Percentiles rank a stretch among this genome's conserved stretches.
Conservation (phyloP, 1,140 invertebrate genomes). For the Mactra quadrangularis region DNA sequence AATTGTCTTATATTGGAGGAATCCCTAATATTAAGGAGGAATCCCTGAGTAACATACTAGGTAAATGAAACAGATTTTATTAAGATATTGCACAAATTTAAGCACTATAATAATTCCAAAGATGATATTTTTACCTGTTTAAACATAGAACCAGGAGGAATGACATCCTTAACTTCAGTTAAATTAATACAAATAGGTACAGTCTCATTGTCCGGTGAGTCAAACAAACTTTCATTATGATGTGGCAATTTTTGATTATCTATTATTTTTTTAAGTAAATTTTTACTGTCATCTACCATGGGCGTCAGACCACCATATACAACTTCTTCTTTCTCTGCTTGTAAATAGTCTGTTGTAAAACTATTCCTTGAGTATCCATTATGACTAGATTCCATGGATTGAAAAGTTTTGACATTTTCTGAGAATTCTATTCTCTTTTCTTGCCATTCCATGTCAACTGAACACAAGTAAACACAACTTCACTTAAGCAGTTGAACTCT, state of each 20-base stretch:
- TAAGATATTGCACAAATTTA: too few relatives aligned
- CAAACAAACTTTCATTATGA: background rate
- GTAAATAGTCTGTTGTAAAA: conserved; percentile 30
- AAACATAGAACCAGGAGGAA: conserved; percentile 23
- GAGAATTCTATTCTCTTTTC: conserved; percentile 14
- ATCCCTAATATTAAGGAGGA: too few relatives aligned
- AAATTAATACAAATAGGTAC: conserved; percentile 31
- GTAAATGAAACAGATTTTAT: too few relatives aligned
- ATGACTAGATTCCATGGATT: background rate
- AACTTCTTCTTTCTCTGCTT: conserved; percentile 32
- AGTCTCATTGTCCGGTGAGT: background rate
- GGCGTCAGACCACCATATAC: conserved; percentile 37
- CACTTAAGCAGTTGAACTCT: too few relatives aligned
- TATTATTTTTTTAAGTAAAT: conserved; percentile 4
- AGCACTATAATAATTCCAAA: too few relatives aligned
- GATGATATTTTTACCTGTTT: conserved; percentile 21
- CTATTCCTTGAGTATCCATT: conserved; percentile 20
- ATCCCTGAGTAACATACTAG: too few relatives aligned
- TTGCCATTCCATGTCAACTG: conserved; percentile 8
- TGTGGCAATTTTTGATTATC: conserved; percentile 23
- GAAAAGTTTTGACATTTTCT: background rate
- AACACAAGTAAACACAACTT: too few relatives aligned
- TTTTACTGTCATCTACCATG: conserved; percentile 15
- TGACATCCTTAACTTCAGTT: conserved; percentile 24
- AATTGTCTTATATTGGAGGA: too few relatives aligned